Evolutionary conservation across 2,888 invertebrate species (phyloP), one percentile per base, ranked within the genome.

Genomic region (Fissipunctia ypsillon): DNA sequence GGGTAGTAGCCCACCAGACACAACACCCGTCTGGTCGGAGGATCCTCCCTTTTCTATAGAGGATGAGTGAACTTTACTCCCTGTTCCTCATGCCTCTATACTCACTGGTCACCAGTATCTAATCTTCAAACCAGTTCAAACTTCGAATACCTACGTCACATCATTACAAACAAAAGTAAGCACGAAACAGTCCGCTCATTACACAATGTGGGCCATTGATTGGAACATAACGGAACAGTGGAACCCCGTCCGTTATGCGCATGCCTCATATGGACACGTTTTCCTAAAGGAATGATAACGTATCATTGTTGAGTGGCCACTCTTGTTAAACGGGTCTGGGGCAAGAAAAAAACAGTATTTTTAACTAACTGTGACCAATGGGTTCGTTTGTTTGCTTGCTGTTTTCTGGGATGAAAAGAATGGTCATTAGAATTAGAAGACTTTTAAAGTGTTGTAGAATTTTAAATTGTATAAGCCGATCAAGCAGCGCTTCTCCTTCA

Each of bases 141-240:
- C 38, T 9, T 38, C 38, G 1, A 38, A 38, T 38, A 38, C 31
- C 31, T 31, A n/a, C n/a, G 22, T 48, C 50, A 12, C 6, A 14
- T 3, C 22, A 63, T 14, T 28, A n/a, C 28, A 5, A 50, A 14
- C n/a, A 60, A 65, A 77, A 73, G n/a, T 14, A 35, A 64, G 43
- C 52, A 81, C 0, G 6, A 43, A 60, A 66, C 54, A 45, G 25
- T 5, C 48, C 38, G 66, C n/a, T 66, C 25, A 63, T 72, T 57
- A 71, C 72, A 78, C 78, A 80, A 78, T 82, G n/a, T n/a, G n/a
- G 52, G 57, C 0, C 38, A 35, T 22, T 56, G 59, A 41, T 45
- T 69, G 75, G 65, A 64, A 35, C n/a, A 10, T 80, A 80, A 80
- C 80, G 80, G 80, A 35, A 78, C 43, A 25, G 64, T 22, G 45